Conservation (phyloP, 2,113 vertebrate species). For the Fulica atra region DNA sequence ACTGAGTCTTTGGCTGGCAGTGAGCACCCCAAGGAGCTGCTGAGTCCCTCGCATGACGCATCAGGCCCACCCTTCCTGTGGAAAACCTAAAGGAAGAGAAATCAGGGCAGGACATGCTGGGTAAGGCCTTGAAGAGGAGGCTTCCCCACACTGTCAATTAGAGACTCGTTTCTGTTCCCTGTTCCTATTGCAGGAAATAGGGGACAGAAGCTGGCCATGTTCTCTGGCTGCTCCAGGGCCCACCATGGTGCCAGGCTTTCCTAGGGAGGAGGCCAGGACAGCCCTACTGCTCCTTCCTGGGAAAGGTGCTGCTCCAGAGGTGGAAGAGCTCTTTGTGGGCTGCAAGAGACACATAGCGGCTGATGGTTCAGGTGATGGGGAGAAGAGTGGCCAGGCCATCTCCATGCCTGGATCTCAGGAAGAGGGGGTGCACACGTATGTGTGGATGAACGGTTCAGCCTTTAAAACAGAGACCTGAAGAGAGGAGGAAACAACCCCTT, state of each 20-base stretch:
- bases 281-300: neutral
- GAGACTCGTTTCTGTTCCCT: neutral
- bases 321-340: neutral
- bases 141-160: neutral
- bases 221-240: neutral
- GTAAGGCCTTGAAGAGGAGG: neutral
- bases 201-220: neutral
- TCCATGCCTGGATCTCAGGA: neutral
- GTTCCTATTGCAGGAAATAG: neutral
- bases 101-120: neutral
- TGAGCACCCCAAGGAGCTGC: neutral
- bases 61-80: neutral
- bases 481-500: neutral
- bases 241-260: neutral
- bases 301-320: neutral
- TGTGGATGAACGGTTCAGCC: neutral
- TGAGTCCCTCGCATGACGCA: neutral
- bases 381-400: neutral
- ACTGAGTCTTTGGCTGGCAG: neutral
- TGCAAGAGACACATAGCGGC: neutral
- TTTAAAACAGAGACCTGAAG: neutral
- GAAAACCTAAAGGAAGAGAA: neutral
- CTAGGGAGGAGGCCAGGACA: neutral
- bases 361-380: neutral
- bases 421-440: fast-evolving